Evolutionary conservation across 2,888 invertebrate genomes (phyloP).

Genomic region (Formica aserva): DNA sequence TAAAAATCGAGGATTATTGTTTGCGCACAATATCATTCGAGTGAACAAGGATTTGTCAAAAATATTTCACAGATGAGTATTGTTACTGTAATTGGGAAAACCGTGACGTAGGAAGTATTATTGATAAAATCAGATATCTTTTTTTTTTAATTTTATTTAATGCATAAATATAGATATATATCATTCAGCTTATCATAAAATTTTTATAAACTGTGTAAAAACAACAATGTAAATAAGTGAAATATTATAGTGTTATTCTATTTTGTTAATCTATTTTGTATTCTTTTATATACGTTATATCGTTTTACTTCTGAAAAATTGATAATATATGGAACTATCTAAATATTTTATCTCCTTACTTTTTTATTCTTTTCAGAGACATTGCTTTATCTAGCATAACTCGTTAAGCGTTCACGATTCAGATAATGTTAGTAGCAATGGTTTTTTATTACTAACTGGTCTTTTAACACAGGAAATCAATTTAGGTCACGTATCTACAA

Average conservation of each 20-base stretch:
- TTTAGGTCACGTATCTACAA: slow-evolving; percentile 31
- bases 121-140: background rate
- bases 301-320: background rate
- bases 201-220: background rate
- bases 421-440: background rate
- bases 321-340: background rate
- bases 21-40: background rate
- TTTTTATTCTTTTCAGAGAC: background rate
- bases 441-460: slow-evolving; percentile 8
- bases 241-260: background rate
- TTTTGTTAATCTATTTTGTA: background rate
- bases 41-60: slow-evolving; percentile 2
- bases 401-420: background rate
- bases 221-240: background rate
- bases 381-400: background rate
- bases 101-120: background rate
- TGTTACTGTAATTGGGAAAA: background rate
- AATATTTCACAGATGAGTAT: background rate
- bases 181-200: background rate
- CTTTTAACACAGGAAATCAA: slow-evolving; percentile 1
- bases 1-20: slow-evolving; percentile 11
- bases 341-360: background rate
- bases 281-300: background rate
- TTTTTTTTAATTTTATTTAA: background rate
- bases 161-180: background rate